These are phyloP conservation scores for Polypterus senegalus DNA, from an alignment of 2,113 vertebrate genomes.

Conservation along the genomic window DNA sequence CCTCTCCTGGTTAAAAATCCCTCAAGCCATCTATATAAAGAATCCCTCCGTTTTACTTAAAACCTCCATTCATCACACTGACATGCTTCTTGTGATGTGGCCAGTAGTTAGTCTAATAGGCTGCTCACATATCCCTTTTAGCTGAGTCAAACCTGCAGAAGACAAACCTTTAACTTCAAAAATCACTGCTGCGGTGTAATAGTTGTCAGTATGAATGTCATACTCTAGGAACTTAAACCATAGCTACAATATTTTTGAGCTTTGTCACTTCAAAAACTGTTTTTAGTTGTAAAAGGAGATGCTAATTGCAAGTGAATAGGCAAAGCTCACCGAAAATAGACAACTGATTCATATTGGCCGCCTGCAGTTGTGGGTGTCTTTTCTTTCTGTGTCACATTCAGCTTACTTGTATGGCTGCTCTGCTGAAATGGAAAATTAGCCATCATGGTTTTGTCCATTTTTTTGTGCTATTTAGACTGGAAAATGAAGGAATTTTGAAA, in stretches of 20 bases:
- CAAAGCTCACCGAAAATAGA: too few species aligned
- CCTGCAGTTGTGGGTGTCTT: neutral
- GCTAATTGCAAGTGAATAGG: too few species aligned
- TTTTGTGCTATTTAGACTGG: too few species aligned
- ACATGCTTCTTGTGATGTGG: neutral
- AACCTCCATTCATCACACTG: neutral
- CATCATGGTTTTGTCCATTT: too few species aligned
- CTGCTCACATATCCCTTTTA: conserved; percentile 15
- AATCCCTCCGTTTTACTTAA: neutral
- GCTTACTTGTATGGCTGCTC: neutral
- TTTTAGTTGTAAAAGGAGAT: too few species aligned
- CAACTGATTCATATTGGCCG: too few species aligned
- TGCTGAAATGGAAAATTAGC: neutral
- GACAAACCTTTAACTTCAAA: neutral
- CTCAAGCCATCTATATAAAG: neutral
- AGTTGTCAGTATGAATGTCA: neutral
- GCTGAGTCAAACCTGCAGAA: conserved; percentile 7
- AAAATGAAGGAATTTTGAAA: too few species aligned
- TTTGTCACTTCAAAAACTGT: too few species aligned
- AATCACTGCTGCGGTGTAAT: neutral
- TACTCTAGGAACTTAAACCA: neutral
- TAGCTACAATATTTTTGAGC: too few species aligned
- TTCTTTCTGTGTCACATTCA: conserved; percentile 1
- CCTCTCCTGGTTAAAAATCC: neutral
- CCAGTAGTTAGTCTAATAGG: conserved; percentile 1